A percentile compares a stretch with the other conserved stretches of the same genome.
phyloP scores from a whole-genome alignment of 2,888 invertebrate species.

The Urechis unicinctus region DNA sequence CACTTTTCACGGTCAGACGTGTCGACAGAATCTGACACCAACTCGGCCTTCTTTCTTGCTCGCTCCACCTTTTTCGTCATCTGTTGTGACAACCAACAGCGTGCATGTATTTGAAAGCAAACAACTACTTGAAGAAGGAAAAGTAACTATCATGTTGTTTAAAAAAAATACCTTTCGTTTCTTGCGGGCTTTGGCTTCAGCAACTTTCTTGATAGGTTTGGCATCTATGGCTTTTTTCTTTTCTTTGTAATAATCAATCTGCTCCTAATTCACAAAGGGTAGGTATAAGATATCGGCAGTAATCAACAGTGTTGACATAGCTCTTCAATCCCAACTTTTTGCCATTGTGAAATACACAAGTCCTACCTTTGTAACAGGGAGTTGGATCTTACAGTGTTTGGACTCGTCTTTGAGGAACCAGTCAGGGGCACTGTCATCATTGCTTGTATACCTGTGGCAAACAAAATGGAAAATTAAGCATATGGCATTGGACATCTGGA shows the following conservation, averaged over 20 bases:
- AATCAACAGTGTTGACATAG: no score
- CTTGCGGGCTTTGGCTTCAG: conserved; percentile 96
- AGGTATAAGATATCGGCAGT: no score
- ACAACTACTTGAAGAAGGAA: no score
- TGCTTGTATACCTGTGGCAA: conserved; percentile 71
- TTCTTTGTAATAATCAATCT: conserved; percentile 72
- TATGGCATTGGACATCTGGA: neutral
- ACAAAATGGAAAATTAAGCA: neutral
- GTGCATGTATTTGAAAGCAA: no score
- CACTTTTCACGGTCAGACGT: conserved; percentile 89
- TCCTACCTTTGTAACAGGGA: conserved; percentile 74
- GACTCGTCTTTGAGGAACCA: conserved; percentile 96
- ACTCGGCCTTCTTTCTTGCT: conserved; percentile 91
- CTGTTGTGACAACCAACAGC: conserved; percentile 22
- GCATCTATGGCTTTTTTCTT: conserved; percentile 77
- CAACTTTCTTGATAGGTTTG: conserved; percentile 92
- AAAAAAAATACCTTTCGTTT: conserved; percentile 67
- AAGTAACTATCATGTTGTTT: neutral
- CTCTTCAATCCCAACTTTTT: no score
- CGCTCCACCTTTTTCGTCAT: conserved; percentile 73
- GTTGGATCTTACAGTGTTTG: conserved; percentile 76
- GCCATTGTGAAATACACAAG: no score
- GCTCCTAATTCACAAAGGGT: conserved; percentile 56
- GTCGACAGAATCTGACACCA: conserved; percentile 82
- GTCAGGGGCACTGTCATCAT: conserved; percentile 83